Conservation (phyloP, 2,113 vertebrate genomes). For the Alligator sinensis region DNA sequence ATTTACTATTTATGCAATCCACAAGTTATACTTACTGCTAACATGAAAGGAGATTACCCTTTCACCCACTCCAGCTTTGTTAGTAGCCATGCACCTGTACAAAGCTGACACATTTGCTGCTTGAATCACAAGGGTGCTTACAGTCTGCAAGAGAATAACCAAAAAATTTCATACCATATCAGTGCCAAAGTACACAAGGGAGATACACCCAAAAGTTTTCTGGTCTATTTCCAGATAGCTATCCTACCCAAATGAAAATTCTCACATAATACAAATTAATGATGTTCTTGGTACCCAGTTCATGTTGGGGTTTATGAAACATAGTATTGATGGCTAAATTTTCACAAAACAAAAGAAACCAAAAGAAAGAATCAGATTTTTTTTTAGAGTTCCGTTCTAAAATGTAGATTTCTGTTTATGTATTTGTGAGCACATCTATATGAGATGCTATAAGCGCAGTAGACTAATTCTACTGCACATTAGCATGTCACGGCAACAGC, state of each 20-base stretch:
- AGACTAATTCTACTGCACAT: too few relatives aligned
- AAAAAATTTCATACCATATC: not conserved
- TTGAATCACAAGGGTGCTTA: slow-evolving; percentile 90
- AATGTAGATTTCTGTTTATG: not conserved
- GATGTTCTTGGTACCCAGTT: not conserved
- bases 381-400: not conserved
- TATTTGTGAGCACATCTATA: not conserved
- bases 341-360: not conserved
- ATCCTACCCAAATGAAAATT: not conserved
- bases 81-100: slow-evolving; percentile 88
- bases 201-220: not conserved
- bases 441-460: too few relatives aligned
- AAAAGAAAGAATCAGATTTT: not conserved
- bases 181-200: fast-evolving
- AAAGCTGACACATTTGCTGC: slow-evolving; percentile 88
- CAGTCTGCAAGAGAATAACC: slow-evolving; percentile 78
- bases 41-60: slow-evolving; percentile 92
- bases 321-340: not conserved
- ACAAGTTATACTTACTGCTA: slow-evolving; percentile 85
- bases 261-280: not conserved
- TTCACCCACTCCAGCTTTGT: slow-evolving; percentile 89
- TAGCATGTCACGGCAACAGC: too few relatives aligned
- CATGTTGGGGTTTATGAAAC: not conserved
- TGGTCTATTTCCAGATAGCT: not conserved
- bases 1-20: not conserved